Percentiles rank a stretch among this genome's conserved stretches.
Conservation (phyloP, 2,888 invertebrate genomes). For the Scaptomyza parva region DNA sequence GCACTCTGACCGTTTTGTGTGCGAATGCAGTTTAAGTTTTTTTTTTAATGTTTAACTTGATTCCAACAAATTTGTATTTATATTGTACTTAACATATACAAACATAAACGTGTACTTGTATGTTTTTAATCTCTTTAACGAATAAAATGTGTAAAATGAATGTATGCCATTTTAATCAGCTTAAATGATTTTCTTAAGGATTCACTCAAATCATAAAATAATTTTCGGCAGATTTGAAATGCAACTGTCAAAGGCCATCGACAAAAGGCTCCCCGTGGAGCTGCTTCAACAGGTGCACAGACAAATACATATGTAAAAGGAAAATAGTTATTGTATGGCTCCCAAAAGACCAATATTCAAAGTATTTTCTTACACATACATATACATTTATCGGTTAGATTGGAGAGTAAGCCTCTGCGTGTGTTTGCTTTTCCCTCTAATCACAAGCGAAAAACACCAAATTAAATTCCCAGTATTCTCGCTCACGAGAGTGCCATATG, state of each 20-base stretch:
- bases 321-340: constrained; percentile 31
- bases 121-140: constrained; percentile 13
- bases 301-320: constrained; percentile 5
- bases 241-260: not conserved
- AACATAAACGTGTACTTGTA: constrained; percentile 6
- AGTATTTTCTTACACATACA: constrained; percentile 1
- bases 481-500: constrained; percentile 15
- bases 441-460: not conserved
- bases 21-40: constrained; percentile 30
- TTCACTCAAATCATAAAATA: not conserved
- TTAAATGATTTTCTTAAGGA: not conserved
- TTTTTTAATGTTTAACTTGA: constrained; percentile 15
- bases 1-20: constrained; percentile 41
- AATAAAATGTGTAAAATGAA: constrained; percentile 29
- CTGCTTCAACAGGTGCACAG: constrained; percentile 62
- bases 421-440: constrained; percentile 46
- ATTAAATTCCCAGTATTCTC: constrained; percentile 56
- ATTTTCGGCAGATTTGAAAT: not conserved
- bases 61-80: constrained; percentile 34
- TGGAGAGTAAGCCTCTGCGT: not conserved
- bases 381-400: constrained; percentile 2
- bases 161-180: constrained; percentile 24
- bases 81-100: constrained; percentile 7
- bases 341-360: not conserved
- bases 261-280: not conserved